A percentile compares a stretch with the other conserved stretches of the same genome.
phyloP scores from a whole-genome alignment of 1,140 invertebrate genomes.

The Aphis craccivora region DNA sequence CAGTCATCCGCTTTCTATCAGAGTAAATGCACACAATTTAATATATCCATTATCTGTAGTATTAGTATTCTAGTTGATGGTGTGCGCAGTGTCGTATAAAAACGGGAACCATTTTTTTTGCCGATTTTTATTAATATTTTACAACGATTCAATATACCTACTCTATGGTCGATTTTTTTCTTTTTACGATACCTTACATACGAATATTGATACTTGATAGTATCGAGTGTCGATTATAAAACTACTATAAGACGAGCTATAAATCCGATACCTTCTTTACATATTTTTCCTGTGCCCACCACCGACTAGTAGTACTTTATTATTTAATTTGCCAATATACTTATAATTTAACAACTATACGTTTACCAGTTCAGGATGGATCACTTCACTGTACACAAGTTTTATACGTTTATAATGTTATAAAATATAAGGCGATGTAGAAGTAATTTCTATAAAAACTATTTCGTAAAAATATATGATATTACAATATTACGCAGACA shows the following conservation, averaged over 20 bases:
- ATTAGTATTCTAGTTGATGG: neutral
- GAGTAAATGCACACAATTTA: neutral
- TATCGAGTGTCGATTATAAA: neutral
- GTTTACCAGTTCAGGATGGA: neutral
- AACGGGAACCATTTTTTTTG: neutral
- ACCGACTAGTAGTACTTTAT: neutral
- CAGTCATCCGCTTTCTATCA: conserved; percentile 48
- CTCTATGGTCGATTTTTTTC: neutral
- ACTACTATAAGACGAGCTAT: neutral
- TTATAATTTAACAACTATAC: neutral
- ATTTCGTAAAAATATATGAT: neutral
- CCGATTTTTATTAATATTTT: neutral
- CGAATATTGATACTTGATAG: neutral
- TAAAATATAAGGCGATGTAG: neutral
- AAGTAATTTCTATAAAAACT: neutral
- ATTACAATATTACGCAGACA: neutral
- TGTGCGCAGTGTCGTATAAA: neutral
- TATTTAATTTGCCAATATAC: neutral
- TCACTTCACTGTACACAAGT: neutral
- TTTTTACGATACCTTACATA: neutral
- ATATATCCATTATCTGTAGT: neutral
- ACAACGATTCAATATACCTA: neutral
- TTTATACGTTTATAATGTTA: too few species aligned
- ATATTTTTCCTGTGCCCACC: neutral
- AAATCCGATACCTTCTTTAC: neutral